A percentile compares a stretch with the other conserved stretches of the same genome.
Conservation (phyloP, 1,140 invertebrate species). For the Oedothorax gibbosus region DNA sequence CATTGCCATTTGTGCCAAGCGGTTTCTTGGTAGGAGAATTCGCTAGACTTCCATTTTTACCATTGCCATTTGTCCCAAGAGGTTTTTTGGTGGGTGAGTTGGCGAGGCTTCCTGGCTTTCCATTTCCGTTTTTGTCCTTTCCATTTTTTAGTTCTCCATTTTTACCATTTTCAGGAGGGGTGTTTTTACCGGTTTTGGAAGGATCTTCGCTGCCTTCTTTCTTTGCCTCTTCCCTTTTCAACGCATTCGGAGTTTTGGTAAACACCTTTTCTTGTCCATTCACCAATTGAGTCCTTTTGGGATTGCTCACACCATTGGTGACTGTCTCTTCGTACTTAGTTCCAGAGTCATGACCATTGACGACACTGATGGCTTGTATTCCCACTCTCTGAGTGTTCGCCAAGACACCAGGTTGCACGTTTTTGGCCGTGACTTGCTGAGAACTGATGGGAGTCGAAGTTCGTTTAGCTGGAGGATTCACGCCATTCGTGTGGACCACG, state of each 20-base stretch:
- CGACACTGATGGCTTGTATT: conserved; percentile 35
- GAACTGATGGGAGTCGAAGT: conserved; percentile 32
- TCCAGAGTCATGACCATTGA: conserved; percentile 15
- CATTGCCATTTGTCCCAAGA: conserved; percentile 18
- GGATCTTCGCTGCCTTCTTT: not conserved
- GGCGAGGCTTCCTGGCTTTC: not conserved
- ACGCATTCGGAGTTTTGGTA: conserved; percentile 29
- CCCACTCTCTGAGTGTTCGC: conserved; percentile 26
- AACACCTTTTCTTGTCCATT: conserved; percentile 46
- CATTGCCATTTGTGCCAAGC: conserved; percentile 14
- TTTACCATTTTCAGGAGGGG: not conserved
- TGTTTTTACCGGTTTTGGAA: conserved; percentile 4
- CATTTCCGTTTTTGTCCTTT: conserved; percentile 27
- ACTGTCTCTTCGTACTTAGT: not conserved
- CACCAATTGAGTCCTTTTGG: not conserved
- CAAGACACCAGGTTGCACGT: conserved; percentile 41
- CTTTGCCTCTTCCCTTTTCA: conserved; percentile 52
- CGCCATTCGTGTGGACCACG: conserved; percentile 4
- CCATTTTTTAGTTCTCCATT: not conserved
- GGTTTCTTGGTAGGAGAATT: conserved; percentile 29
- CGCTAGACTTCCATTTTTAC: not conserved
- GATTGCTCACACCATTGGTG: conserved; percentile 3
- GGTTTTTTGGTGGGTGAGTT: conserved; percentile 6
- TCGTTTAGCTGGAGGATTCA: not conserved
- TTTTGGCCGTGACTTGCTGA: conserved; percentile 31